A percentile compares a stretch with the other conserved stretches of the same genome.
Evolutionary conservation across 2,888 invertebrate species (phyloP).

Genomic region (Podotricha telesiphe): DNA sequence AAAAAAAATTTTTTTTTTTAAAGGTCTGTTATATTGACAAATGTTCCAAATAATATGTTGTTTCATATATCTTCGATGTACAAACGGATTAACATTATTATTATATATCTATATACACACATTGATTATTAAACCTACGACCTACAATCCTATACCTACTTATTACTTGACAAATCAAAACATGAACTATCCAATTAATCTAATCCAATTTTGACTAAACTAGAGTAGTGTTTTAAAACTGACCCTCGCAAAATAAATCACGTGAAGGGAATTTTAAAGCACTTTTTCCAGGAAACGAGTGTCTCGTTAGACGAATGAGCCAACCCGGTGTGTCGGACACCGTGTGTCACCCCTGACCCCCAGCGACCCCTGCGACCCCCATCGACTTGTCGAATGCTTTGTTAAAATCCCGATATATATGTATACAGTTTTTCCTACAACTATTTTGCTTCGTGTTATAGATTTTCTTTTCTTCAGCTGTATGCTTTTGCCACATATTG

Average conservation of each 20-base stretch:
- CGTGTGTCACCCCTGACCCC: slow-evolving; percentile 52
- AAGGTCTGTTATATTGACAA: too few species aligned
- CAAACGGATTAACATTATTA: too few species aligned
- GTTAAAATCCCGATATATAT: slow-evolving; percentile 64
- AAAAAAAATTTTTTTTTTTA: too few species aligned
- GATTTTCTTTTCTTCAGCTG: background rate
- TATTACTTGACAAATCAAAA: background rate
- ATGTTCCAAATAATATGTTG: too few species aligned
- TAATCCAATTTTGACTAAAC: background rate
- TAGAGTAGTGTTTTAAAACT: slow-evolving; percentile 27
- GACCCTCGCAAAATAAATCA: slow-evolving; percentile 41
- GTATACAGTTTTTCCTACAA: background rate
- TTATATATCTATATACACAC: too few species aligned
- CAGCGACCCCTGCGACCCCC: slow-evolving; percentile 52
- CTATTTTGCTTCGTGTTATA: background rate
- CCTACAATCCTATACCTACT: background rate
- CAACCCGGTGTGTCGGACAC: slow-evolving; percentile 65
- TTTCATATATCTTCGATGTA: too few species aligned
- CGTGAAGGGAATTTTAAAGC: slow-evolving; percentile 57
- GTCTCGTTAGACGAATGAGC: slow-evolving; percentile 69
- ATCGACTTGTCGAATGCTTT: slow-evolving; percentile 71
- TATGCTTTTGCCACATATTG: too few species aligned
- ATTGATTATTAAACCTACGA: background rate
- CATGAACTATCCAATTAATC: slow-evolving; percentile 2
- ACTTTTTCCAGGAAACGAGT: slow-evolving; percentile 54